Conservation (phyloP, 2,888 invertebrate genomes). For the Biston betularia region DNA sequence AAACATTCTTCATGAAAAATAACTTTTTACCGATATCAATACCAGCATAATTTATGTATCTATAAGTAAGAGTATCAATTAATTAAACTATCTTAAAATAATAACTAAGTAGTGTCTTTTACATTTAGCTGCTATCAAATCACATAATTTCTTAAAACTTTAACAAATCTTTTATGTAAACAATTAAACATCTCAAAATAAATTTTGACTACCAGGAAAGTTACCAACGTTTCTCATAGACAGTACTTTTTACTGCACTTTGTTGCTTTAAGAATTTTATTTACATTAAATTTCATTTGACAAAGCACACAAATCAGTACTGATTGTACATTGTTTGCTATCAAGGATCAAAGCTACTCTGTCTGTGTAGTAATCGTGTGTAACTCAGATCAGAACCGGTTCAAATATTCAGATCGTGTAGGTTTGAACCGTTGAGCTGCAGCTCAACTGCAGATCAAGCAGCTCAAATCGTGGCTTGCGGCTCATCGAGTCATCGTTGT, state of each 20-base stretch:
- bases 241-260: not conserved
- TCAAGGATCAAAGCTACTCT: too few relatives aligned
- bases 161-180: too few relatives aligned
- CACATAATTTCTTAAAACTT: not conserved
- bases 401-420: too few relatives aligned
- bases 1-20: not conserved
- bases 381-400: too few relatives aligned
- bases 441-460: too few relatives aligned
- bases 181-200: too few relatives aligned
- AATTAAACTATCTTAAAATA: not conserved
- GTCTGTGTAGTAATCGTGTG: too few relatives aligned
- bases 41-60: not conserved
- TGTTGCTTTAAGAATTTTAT: not conserved
- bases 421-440: too few relatives aligned
- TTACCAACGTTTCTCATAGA: not conserved
- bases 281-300: not conserved
- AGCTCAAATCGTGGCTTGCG: too few relatives aligned
- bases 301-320: not conserved
- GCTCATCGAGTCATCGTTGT: too few relatives aligned
- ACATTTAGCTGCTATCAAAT: constrained; percentile 6
- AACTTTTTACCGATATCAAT: not conserved
- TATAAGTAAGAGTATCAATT: not conserved
- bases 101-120: constrained; percentile 14
- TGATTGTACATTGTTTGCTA: too few relatives aligned
- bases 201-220: too few relatives aligned